Evolutionary conservation across 1,140 invertebrate genomes (phyloP).

Genomic region (Diorhabda carinulata): DNA sequence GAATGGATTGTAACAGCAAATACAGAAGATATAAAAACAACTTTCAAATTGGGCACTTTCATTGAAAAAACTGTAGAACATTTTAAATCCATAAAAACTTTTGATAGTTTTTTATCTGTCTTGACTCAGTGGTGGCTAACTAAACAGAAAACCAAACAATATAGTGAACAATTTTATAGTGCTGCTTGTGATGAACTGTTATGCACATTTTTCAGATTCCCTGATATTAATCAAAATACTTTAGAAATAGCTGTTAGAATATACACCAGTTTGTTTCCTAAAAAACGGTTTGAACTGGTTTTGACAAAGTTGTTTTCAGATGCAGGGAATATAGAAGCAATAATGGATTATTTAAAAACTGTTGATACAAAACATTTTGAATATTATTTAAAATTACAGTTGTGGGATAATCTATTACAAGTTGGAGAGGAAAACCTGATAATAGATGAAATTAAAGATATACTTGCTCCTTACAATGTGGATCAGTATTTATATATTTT

Average conservation of each 20-base stretch:
- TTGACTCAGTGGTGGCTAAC: constrained; percentile 36
- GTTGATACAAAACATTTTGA: constrained; percentile 28
- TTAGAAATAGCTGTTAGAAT: constrained; percentile 39
- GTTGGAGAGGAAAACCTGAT: constrained; percentile 41
- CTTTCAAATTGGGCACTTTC: constrained; percentile 50
- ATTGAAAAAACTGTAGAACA: constrained; percentile 50
- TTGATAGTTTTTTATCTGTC: constrained; percentile 34
- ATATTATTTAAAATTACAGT: constrained; percentile 30
- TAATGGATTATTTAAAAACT: constrained; percentile 34
- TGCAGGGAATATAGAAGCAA: constrained; percentile 46
- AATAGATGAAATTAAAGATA: constrained; percentile 39
- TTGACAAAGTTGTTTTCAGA: constrained; percentile 49
- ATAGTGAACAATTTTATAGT: constrained; percentile 37
- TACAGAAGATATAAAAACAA: constrained; percentile 48
- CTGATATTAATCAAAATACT: constrained; percentile 31
- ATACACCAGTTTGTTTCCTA: constrained; percentile 40
- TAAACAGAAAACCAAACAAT: constrained; percentile 28
- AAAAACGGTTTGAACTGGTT: constrained; percentile 46
- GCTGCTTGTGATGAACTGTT: constrained; percentile 44
- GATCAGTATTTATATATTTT: constrained; percentile 38
- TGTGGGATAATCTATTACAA: constrained; percentile 45
- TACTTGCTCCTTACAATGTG: constrained; percentile 42
- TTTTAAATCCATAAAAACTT: constrained; percentile 36
- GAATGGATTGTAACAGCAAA: constrained; percentile 49
- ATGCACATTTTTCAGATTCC: constrained; percentile 39